Evolutionary conservation across 2,888 invertebrate species (phyloP), one percentile per base, ranked within the genome.

Genomic region (Cheilosia vulpina): DNA sequence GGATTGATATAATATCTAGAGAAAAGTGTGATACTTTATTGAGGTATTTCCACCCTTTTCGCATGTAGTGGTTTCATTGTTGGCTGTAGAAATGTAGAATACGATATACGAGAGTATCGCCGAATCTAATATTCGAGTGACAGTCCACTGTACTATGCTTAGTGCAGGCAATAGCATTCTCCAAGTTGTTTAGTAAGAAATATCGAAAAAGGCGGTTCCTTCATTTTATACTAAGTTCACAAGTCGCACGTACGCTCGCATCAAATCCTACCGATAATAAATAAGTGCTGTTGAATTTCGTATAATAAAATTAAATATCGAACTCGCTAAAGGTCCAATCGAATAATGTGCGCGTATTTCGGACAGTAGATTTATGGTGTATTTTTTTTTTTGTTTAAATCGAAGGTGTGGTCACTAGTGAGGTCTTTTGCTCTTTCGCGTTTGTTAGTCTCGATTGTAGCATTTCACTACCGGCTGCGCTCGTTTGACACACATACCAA

Each of bases 141-240:
- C 55, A 80, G 63, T 52, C 68, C 47, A 79, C 65, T 65, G 71
- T 81, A 68, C 66, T 73, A 65, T 69, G 71, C 52, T 63, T 68
- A 53, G n/a, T 75, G 75, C 75, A 71, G 58, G 68, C 80, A 47
- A 83, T 71, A 77, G 73, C 69, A 63, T 69, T 80, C 80, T 65
- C 66, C 65, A 75, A 84, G 75, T 72, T 76, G 75, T 80, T 80
- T 43, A 76, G 84, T 71, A 75, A 84, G 75, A 76, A 80, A 79
- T 66, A 43, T 75, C 69, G 38, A 55, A 80, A 82, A 84, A 84
- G 84, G 80, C 75, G 84, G 69, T 84, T 80, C 80, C 72, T 84
- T 60, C 65, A 41, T 45, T 50, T 43, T 55, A 11, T 19, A 31
- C 38, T 15, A 45, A 62, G 53, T 63, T 11, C n/a, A 47, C 55